Conservation (phyloP, 2,797 vertebrate genomes). For the Peromyscus attwateri region DNA sequence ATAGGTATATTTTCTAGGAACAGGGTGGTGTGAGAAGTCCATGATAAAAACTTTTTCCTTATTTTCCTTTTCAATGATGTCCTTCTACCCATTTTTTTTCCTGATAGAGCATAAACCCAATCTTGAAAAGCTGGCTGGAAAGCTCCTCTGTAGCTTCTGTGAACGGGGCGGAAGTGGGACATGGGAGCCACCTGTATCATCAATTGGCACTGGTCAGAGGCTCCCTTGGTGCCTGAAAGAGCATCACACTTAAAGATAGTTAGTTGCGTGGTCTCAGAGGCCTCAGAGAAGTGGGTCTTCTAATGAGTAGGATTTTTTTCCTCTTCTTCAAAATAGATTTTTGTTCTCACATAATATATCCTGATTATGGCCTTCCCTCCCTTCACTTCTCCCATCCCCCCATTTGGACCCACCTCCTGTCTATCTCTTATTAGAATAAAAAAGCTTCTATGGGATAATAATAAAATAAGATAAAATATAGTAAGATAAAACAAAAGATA, state of each 20-base stretch:
- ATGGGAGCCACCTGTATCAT: background rate
- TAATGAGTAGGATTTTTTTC: background rate
- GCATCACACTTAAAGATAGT: background rate
- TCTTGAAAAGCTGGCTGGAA: background rate
- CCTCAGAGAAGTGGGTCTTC: background rate
- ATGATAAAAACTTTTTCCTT: background rate
- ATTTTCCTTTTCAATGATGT: background rate
- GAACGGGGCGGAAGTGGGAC: background rate
- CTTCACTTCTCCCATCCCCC: background rate
- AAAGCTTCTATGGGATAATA: background rate
- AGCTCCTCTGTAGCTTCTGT: background rate
- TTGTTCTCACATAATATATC: background rate
- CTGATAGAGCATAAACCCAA: background rate
- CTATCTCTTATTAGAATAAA: background rate
- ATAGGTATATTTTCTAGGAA: background rate
- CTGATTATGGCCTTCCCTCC: background rate
- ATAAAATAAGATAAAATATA: background rate
- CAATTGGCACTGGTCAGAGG: background rate
- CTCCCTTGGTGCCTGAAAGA: background rate
- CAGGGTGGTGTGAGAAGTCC: background rate
- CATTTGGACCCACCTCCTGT: background rate
- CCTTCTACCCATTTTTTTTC: background rate
- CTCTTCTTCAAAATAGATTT: background rate
- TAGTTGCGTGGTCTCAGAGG: background rate
- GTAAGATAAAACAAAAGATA: background rate